phyloP scores from a whole-genome alignment of 2,113 vertebrate genomes.

The Arenaria interpres region DNA sequence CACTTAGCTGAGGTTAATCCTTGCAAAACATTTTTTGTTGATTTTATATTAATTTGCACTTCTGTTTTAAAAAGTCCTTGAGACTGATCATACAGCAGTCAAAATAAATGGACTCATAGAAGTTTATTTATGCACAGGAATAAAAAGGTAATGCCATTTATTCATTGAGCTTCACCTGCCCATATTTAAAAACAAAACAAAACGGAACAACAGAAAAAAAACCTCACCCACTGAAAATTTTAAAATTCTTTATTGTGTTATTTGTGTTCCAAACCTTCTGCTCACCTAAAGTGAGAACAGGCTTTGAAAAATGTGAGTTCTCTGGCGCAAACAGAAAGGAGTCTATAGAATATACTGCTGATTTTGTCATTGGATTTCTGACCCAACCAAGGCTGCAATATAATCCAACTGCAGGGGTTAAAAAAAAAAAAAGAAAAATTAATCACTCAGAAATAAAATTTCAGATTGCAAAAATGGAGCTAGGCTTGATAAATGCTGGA shows the following conservation, averaged over 20 bases:
- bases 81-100: not conserved
- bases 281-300: not conserved
- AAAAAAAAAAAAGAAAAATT: not conserved
- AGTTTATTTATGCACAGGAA: not conserved
- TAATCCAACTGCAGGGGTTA: not conserved
- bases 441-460: not conserved
- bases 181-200: not conserved
- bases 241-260: not conserved
- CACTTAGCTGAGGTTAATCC: not conserved
- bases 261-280: not conserved
- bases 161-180: not conserved
- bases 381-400: not conserved
- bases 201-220: not conserved
- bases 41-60: not conserved
- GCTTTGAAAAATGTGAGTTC: not conserved
- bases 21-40: not conserved
- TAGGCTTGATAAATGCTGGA: conserved; percentile 3
- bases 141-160: not conserved
- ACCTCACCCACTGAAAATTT: fast-evolving
- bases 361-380: not conserved
- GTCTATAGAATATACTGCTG: not conserved
- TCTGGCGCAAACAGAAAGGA: not conserved
- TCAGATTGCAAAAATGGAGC: not conserved
- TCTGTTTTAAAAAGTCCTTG: not conserved
- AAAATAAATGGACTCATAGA: not conserved